Percentiles rank a stretch among this genome's conserved stretches.
These are phyloP conservation scores for Parapristionchus giblindavisi DNA, from an alignment of 2,888 invertebrate species.

Conservation along the genomic window DNA sequence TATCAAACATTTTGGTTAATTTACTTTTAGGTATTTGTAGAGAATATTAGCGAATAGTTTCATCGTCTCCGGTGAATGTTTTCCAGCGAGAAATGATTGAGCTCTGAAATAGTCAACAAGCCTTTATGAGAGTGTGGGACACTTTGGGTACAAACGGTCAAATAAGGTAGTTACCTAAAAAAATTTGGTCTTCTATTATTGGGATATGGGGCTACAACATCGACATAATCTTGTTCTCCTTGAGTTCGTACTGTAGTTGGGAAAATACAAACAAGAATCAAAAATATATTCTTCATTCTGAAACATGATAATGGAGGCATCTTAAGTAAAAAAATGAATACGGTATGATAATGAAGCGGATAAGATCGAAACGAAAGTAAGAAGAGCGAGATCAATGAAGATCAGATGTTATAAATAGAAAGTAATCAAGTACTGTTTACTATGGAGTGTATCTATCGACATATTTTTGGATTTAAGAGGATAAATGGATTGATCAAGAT, in stretches of 20 bases:
- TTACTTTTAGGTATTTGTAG: slow-evolving; percentile 26
- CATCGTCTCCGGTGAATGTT: slow-evolving; percentile 29
- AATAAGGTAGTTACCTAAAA: neutral
- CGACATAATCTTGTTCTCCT: slow-evolving; percentile 7
- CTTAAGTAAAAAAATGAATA: slow-evolving; percentile 1
- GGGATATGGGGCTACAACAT: slow-evolving; percentile 28
- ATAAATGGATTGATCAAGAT: slow-evolving; percentile 17
- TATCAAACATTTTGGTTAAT: neutral
- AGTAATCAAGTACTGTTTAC: too few relatives aligned
- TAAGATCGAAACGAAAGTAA: too few relatives aligned
- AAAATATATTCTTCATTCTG: slow-evolving; percentile 4
- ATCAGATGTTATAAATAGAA: too few relatives aligned
- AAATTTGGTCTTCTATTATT: neutral
- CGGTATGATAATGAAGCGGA: slow-evolving; percentile 17
- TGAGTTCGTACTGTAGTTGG: neutral
- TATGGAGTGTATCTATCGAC: too few relatives aligned
- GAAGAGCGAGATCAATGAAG: too few relatives aligned
- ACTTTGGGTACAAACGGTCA: neutral
- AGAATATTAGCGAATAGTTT: slow-evolving; percentile 27
- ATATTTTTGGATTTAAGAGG: neutral
- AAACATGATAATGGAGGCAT: slow-evolving; percentile 1
- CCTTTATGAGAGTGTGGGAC: neutral
- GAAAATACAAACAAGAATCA: slow-evolving; percentile 12
- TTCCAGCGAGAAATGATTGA: slow-evolving; percentile 25
- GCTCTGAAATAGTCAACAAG: neutral